A percentile compares a stretch with the other conserved stretches of the same genome.
phyloP scores from a whole-genome alignment of 2,888 invertebrate species.

The Nomada hirtipes region DNA sequence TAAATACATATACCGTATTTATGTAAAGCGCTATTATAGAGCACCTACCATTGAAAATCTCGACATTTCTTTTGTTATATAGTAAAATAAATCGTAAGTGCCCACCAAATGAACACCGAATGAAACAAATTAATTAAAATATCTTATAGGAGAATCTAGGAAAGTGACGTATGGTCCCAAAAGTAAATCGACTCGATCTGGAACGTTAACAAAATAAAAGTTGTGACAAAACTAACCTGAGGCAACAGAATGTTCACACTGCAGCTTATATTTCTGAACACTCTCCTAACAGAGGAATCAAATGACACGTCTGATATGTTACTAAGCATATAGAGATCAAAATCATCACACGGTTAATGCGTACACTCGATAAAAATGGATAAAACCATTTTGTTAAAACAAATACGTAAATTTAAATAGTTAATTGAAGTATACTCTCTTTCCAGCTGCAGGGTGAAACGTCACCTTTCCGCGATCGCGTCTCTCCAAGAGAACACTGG shows the following conservation, averaged over 20 bases:
- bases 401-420: neutral
- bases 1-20: too few relatives aligned
- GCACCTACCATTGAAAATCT: neutral
- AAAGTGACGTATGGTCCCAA: slow-evolving; percentile 19
- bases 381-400: slow-evolving; percentile 15
- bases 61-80: too few relatives aligned
- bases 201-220: slow-evolving; percentile 78
- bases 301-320: slow-evolving; percentile 3
- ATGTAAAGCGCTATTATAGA: neutral
- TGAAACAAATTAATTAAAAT: too few relatives aligned
- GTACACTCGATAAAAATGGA: slow-evolving; percentile 21
- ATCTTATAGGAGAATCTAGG: neutral
- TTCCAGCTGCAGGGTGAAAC: slow-evolving; percentile 78
- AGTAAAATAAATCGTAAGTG: neutral
- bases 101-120: neutral
- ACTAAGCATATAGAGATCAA: slow-evolving; percentile 20
- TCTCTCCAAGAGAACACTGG: slow-evolving; percentile 77
- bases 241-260: slow-evolving; percentile 81
- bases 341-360: slow-evolving; percentile 12
- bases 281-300: neutral
- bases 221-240: slow-evolving; percentile 82
- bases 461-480: slow-evolving; percentile 77
- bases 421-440: neutral
- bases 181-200: slow-evolving; percentile 70
- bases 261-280: slow-evolving; percentile 67